These are phyloP conservation scores for Antechinus stuartii DNA, from an alignment of 2,113 vertebrate species.

Conservation along the genomic window DNA sequence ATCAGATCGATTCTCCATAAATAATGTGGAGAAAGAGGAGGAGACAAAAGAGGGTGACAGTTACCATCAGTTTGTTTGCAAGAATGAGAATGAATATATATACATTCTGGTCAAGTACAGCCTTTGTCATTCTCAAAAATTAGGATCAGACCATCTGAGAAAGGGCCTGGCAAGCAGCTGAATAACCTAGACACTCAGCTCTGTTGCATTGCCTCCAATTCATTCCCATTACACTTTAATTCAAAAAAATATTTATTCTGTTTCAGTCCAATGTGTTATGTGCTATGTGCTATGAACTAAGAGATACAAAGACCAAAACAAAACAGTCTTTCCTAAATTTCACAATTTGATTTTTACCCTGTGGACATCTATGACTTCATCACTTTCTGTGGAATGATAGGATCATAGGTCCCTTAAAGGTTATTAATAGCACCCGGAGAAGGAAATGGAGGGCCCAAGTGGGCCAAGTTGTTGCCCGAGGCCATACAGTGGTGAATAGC, in stretches of 20 bases:
- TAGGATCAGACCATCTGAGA: background rate
- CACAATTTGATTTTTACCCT: background rate
- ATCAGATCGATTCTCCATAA: background rate
- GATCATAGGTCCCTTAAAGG: background rate
- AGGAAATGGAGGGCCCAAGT: background rate
- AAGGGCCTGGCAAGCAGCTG: constrained; percentile 57
- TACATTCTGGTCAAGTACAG: background rate
- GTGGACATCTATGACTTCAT: background rate
- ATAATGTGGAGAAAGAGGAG: background rate
- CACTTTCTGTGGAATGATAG: background rate
- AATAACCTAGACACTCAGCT: constrained; percentile 56
- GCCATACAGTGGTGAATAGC: background rate
- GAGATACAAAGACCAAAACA: background rate
- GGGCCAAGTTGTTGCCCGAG: background rate
- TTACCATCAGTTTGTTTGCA: background rate
- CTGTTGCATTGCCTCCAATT: background rate
- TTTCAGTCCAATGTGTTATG: background rate
- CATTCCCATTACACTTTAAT: background rate
- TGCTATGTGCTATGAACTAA: background rate
- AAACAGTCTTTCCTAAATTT: background rate
- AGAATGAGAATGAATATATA: constrained; percentile 18
- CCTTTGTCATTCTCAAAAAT: background rate
- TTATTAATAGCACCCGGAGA: background rate
- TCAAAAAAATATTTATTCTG: background rate
- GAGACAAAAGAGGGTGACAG: background rate